A percentile compares a stretch with the other conserved stretches of the same genome.
These are phyloP conservation scores for Ochropleura leucogaster DNA, from an alignment of 2,888 invertebrate genomes.

Conservation along the genomic window DNA sequence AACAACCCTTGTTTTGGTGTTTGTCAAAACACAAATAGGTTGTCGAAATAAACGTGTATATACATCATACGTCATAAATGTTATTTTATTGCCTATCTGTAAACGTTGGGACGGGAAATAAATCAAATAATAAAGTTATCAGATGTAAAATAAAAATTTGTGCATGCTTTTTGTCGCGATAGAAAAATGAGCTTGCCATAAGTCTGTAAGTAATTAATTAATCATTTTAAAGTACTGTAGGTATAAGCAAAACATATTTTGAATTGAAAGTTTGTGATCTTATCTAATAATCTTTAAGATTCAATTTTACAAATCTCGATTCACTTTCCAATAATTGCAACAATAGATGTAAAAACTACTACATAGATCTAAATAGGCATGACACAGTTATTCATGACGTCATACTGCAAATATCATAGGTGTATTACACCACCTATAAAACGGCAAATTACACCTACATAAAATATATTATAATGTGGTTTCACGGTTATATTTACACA, in stretches of 20 bases:
- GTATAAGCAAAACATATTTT: too few relatives aligned
- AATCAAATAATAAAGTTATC: neutral
- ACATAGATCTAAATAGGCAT: neutral
- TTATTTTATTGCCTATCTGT: slow-evolving; percentile 12
- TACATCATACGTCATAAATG: slow-evolving; percentile 26
- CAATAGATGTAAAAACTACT: neutral
- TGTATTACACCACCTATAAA: neutral
- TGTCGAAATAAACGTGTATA: slow-evolving; percentile 22
- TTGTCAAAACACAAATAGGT: slow-evolving; percentile 48
- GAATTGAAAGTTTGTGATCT: too few relatives aligned
- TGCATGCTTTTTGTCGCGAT: neutral
- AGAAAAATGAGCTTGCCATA: too few relatives aligned
- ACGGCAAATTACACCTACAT: too few relatives aligned
- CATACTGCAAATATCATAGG: neutral
- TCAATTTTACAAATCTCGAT: too few relatives aligned
- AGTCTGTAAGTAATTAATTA: too few relatives aligned
- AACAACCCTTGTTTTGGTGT: slow-evolving; percentile 41
- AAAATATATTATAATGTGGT: neutral
- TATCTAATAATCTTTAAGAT: too few relatives aligned
- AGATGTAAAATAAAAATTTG: neutral
- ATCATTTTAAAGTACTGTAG: too few relatives aligned
- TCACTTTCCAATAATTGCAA: too few relatives aligned
- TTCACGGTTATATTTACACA: neutral
- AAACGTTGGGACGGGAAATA: slow-evolving; percentile 10
- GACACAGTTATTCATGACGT: neutral